A percentile compares a stretch with the other conserved stretches of the same genome.
Conservation (phyloP, 2,113 vertebrate species). For the Smithornis capensis region DNA sequence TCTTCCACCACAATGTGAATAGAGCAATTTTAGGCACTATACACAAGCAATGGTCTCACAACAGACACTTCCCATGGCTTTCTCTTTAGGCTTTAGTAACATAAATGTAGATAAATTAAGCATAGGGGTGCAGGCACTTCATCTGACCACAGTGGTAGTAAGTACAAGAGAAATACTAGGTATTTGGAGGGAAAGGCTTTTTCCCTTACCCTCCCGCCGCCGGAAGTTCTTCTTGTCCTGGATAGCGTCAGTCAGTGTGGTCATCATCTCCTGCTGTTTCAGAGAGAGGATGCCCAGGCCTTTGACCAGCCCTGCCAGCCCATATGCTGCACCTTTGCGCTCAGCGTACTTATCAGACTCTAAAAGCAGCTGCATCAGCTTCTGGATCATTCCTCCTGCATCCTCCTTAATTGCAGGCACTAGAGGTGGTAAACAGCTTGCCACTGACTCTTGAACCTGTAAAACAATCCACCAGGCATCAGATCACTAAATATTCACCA, state of each 20-base stretch:
- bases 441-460: slow-evolving; percentile 97
- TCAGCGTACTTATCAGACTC: slow-evolving; percentile 97
- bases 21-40: neutral
- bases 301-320: slow-evolving; percentile 94
- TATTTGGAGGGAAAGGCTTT: neutral
- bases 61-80: neutral
- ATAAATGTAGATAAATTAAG: neutral
- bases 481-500: neutral
- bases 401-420: slow-evolving; percentile 97
- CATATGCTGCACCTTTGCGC: slow-evolving; percentile 92
- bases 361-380: slow-evolving; percentile 91
- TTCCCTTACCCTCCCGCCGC: slow-evolving; percentile 86
- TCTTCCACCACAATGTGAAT: neutral
- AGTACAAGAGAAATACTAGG: neutral
- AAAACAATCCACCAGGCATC: neutral
- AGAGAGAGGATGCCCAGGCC: slow-evolving; percentile 95
- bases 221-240: slow-evolving; percentile 99
- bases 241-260: slow-evolving; percentile 91
- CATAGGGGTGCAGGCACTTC: neutral
- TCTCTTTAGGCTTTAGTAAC: neutral
- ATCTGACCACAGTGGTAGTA: neutral
- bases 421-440: slow-evolving; percentile 91
- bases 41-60: neutral
- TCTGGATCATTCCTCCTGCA: slow-evolving; percentile 91
- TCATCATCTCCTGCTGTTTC: slow-evolving; percentile 99